These are phyloP conservation scores for Mungos mungo DNA, from an alignment of 2,113 vertebrate genomes.

Conservation along the genomic window DNA sequence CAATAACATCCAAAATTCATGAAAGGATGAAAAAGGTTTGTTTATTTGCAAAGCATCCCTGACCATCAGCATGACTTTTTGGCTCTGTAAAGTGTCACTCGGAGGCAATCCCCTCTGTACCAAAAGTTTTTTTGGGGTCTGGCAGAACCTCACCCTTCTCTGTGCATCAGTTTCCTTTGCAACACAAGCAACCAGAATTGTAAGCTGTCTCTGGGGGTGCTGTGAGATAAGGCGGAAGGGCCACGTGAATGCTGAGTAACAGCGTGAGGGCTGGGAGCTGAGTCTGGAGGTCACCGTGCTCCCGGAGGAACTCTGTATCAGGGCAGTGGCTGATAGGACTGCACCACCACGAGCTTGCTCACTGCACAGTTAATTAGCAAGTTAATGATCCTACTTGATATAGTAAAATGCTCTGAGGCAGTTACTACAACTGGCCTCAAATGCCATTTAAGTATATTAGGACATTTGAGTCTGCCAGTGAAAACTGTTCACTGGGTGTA, in stretches of 20 bases:
- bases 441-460: not conserved
- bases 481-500: slow-evolving; percentile 26
- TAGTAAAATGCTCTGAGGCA: not conserved
- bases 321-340: not conserved
- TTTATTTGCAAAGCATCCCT: not conserved
- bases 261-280: no score
- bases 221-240: not conserved
- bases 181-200: not conserved
- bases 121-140: not conserved
- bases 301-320: not conserved
- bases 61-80: not conserved
- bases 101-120: not conserved
- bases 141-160: not conserved
- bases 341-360: not conserved
- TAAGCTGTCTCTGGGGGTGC: not conserved
- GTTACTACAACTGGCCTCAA: slow-evolving; percentile 27
- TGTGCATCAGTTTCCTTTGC: not conserved
- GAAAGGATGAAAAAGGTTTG: not conserved
- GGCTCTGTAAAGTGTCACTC: not conserved
- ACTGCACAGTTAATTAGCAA: slow-evolving; percentile 50
- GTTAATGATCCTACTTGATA: slow-evolving; percentile 1
- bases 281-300: not conserved
- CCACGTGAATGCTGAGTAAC: not conserved
- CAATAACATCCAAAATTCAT: not conserved
- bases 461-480: slow-evolving; percentile 35